Base-by-base conservation (phyloP, 2,888 invertebrate species). In the Synanthedon andrenaeformis region DNA sequence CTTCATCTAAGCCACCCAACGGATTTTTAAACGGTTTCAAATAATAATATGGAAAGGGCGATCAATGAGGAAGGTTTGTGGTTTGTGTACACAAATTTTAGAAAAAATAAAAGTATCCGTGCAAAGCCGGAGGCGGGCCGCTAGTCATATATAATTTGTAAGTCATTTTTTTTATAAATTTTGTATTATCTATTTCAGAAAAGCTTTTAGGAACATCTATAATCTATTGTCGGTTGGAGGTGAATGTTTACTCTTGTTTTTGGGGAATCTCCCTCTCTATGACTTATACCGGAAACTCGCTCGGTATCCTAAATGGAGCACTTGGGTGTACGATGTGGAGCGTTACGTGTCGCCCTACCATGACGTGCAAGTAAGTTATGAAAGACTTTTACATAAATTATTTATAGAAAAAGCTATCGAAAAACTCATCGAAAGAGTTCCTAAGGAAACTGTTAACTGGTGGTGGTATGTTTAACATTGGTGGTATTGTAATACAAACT, bases 321-420 rank as follows among this genome's bases (percentile, higher is more conserved):
- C 71, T 1, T 94, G 92, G 70, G 91, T 93, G 85, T 78, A 88
- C 67, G 91, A 93, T 65, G 89, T 90, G 3, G 83, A 89, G 54
- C 88, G 89, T 54, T 93, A 87, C 67, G 88, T 94, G 13, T 92
- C 93, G 0, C 91, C 92, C 0, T 92, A 93, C 62, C 92, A 94
- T 58, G 80, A 91, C 52, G 89, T 89, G 10, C 64, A 72, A 70
- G 81, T 81, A 62, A 49, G 55, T 50, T 35, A 50, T 11, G 3
- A n/a, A 13, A 13, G 12, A n/a, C n/a, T 45, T 45, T 45, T 45
- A 45, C 6, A 3, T 4, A 45, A 14, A 13, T 3, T 45, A 45
- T n/a, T 13, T 45, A 45, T 3, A 1, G 5, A 45, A 10, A 12
- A 13, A 45, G 6, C 11, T 42, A 42, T 42, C 8, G 0, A 35